Evolutionary conservation across 2,888 invertebrate species (phyloP).

Genomic region (Seira ritae): DNA sequence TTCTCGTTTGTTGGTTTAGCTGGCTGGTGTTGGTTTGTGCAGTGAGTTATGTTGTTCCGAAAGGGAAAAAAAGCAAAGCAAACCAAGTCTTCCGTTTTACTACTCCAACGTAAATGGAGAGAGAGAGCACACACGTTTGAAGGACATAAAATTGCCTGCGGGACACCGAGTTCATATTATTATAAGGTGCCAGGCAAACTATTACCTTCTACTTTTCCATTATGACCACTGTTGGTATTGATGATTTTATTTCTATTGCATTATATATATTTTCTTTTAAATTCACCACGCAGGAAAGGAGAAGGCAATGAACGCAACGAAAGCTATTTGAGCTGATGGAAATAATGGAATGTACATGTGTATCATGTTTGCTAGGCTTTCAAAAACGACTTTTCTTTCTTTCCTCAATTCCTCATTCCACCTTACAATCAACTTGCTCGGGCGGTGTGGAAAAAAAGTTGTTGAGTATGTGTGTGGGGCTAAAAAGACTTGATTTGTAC

Average conservation of each 20-base stretch:
- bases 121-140: constrained; percentile 17
- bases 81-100: neutral
- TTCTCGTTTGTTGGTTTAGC: constrained; percentile 29
- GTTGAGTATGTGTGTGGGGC: constrained; percentile 17
- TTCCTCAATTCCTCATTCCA: neutral
- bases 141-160: constrained; percentile 57
- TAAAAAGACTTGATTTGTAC: constrained; percentile 36
- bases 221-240: neutral
- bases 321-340: neutral
- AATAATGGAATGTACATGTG: neutral
- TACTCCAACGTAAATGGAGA: neutral
- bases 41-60: neutral
- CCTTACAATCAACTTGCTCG: neutral
- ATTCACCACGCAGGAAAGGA: neutral
- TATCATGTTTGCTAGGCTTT: neutral
- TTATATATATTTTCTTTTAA: neutral
- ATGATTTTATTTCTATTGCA: neutral
- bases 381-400: no score
- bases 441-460: constrained; percentile 44
- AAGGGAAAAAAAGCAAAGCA: neutral
- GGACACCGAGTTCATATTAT: constrained; percentile 30
- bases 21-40: neutral
- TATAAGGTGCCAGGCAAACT: neutral
- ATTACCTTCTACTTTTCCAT: neutral
- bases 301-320: neutral